Evolutionary conservation across 2,113 vertebrate species (phyloP), one percentile per base, ranked within the genome.

Genomic region (Toxotes jaculatrix): DNA sequence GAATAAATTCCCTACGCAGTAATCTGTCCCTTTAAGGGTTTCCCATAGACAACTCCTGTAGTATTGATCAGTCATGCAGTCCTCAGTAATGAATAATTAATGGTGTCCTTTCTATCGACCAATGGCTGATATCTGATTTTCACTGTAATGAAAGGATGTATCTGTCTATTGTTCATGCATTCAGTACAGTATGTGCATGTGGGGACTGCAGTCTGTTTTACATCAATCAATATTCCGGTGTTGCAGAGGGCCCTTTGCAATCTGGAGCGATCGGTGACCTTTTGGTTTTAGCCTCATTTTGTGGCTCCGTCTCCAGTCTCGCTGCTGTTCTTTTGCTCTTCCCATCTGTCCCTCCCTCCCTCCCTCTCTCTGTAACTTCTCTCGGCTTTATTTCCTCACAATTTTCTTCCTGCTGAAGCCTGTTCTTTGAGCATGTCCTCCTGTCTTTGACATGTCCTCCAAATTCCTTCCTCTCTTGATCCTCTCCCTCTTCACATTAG

Each of bases 221-320:
- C 45, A 84, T 83, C 38, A n/a, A 72, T 88, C 84, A 76, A 72
- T 85, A 87, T 77, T 75, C 66, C 51, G 60, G 71, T 51, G 71
- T 84, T 82, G 64, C 53, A 67, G 66, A 71, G 17, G 40, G 45
- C 6, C 6, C 31, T 64, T 51, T 82, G 70, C 79, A 79, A 64
- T 87, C 80, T 79, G 73, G 47, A 81, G 55, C 27, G 0, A 84
- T 47, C 59, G 66, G 61, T 88, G 86, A 90, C 83, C 87, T 91
- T 91, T 89, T 59, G 79, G 10, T 83, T 89, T 76, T 76, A 43
- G 72, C 70, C 43, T 83, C n/a, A 73, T 84, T 87, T 83, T 80
- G 60, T 53, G 34, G 65, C 60, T 79, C 73, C 3, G 1, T 85
- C 82, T 75, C 36, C 49, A 45, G 40, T 51, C 61, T 82, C 8